A percentile compares a stretch with the other conserved stretches of the same genome.
Conservation (phyloP, 2,888 invertebrate species). For the Amphiduros pacificus region DNA sequence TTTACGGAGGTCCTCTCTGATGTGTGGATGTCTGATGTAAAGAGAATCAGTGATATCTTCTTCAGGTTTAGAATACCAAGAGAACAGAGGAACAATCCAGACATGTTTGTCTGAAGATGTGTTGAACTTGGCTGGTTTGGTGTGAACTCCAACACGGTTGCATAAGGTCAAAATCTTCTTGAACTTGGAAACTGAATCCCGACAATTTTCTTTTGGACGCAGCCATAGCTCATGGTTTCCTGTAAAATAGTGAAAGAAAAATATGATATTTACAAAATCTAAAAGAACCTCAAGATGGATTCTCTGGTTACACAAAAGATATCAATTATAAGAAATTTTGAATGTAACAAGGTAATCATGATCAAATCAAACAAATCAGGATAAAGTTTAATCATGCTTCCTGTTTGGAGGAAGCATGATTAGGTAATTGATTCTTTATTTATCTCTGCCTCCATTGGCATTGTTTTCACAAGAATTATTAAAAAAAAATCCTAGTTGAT, state of each 20-base stretch:
- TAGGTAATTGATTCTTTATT: too few relatives aligned
- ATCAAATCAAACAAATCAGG: too few relatives aligned
- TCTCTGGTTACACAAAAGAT: too few relatives aligned
- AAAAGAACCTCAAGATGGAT: too few relatives aligned
- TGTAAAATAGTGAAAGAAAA: slow-evolving; percentile 13
- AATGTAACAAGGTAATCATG: too few relatives aligned
- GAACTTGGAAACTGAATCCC: slow-evolving; percentile 32
- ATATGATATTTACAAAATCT: too few relatives aligned
- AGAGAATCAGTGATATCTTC: slow-evolving; percentile 31
- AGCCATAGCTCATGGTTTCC: slow-evolving; percentile 40
- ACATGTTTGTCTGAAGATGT: slow-evolving; percentile 12
- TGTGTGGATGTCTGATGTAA: slow-evolving; percentile 20
- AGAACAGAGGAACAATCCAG: slow-evolving; percentile 34
- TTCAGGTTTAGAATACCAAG: slow-evolving; percentile 37
- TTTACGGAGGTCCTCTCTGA: slow-evolving; percentile 17
- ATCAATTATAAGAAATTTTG: too few relatives aligned
- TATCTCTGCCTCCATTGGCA: too few relatives aligned
- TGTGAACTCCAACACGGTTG: slow-evolving; percentile 25
- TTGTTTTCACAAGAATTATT: too few relatives aligned
- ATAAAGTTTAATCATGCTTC: too few relatives aligned
- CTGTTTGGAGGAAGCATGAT: too few relatives aligned
- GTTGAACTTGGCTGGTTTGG: slow-evolving; percentile 16
- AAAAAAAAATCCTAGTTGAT: too few relatives aligned
- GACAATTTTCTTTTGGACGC: slow-evolving; percentile 8
- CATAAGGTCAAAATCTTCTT: slow-evolving; percentile 31